Evolutionary conservation across 2,113 vertebrate genomes (phyloP), one percentile per base, ranked within the genome.

Genomic region (Callaeas wilsoni): DNA sequence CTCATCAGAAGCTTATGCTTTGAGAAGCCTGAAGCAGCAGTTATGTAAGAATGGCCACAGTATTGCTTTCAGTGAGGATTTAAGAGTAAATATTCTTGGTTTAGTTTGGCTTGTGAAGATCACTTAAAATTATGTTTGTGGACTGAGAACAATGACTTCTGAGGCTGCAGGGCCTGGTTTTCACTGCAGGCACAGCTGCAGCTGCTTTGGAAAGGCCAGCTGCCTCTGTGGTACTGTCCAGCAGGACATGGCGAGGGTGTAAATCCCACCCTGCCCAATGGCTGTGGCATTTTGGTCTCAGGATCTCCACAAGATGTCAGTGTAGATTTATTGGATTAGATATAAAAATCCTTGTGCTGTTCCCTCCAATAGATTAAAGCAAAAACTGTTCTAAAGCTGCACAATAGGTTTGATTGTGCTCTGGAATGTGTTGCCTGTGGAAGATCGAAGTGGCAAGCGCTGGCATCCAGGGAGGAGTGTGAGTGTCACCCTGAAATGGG

Each of bases 231-330:
- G 6, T 49, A 42, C 27, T 30, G 59, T 41, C 52, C 42, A 16
- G 32, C 20, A 23, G 56, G 47, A 55, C 46, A 4, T 4, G 12
- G 47, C 0, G 0, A 60, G 27, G 41, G 21, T 50, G 55, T 35
- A 63, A 62, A 67, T 89, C 83, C 55, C 78, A 59, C 59, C n/a
- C n/a, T 22, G 26, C 59, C 2, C 2, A 12, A 49, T 25, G 35
- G 55, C 75, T 74, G 69, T 1, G 4, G n/a, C 42, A 7, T 55
- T 84, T 52, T 49, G 64, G n/a, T 92, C 88, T 67, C 62, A 8
- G 44, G 64, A 75, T 94, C 88, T 94, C 96, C 96, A 96, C 96
- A 96, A 97, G 96, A 89, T 97, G 96, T 97, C 96, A 97, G 94
- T 97, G 80, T 94, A 75, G 96, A 96, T 96, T 93, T 96, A 89